These are phyloP conservation scores for Neofelis nebulosa DNA, from an alignment of 2,113 vertebrate species.

Conservation along the genomic window DNA sequence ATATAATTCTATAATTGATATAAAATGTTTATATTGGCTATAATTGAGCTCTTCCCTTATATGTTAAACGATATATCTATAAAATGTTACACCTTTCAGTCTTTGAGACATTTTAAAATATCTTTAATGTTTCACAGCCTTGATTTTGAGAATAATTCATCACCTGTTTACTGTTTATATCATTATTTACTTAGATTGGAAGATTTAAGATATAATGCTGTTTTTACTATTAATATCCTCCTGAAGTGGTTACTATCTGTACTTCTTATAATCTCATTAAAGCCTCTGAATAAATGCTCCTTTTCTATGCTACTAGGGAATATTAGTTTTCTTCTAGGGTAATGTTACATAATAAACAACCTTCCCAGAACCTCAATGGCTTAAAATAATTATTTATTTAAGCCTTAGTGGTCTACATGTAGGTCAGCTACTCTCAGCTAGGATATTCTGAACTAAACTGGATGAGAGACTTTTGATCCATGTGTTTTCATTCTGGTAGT, in stretches of 20 bases:
- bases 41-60: not conserved
- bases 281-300: not conserved
- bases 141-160: not conserved
- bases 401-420: not conserved
- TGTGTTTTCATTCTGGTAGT: not conserved
- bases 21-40: not conserved
- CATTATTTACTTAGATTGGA: not conserved
- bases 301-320: not conserved
- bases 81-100: not conserved
- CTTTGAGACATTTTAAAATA: not conserved
- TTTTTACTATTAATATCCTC: not conserved
- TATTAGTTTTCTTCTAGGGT: not conserved
- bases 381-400: not conserved
- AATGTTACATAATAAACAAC: not conserved
- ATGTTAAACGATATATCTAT: not conserved
- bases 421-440: not conserved
- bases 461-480: not conserved
- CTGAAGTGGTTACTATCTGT: rapidly evolving
- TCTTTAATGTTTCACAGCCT: not conserved
- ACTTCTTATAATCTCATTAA: not conserved
- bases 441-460: not conserved
- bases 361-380: not conserved
- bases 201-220: not conserved
- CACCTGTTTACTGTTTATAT: not conserved
- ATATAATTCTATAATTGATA: not conserved